Evolutionary conservation across 1,140 invertebrate genomes (phyloP).

Genomic region (Meloidogyne hapla): DNA sequence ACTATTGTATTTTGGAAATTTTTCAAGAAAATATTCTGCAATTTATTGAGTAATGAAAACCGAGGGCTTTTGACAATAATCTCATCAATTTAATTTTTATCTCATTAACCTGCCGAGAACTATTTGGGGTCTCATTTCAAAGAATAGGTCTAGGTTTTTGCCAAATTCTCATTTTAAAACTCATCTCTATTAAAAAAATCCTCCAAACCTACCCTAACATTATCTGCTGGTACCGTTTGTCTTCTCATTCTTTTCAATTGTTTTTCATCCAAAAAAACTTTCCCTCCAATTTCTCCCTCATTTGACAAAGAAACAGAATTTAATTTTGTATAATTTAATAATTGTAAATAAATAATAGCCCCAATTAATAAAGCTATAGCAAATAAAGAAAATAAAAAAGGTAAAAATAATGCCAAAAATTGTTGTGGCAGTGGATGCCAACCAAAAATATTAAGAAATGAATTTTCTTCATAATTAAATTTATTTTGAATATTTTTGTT

Average conservation of each 20-base stretch:
- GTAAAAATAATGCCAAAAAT: background rate
- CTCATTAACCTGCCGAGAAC: too few species aligned
- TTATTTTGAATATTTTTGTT: background rate
- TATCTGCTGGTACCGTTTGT: constrained; percentile 21
- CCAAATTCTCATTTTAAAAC: too few species aligned
- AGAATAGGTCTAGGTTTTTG: too few species aligned
- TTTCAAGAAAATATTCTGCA: too few species aligned
- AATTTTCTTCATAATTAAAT: background rate
- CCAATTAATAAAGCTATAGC: background rate
- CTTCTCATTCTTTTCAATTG: constrained; percentile 16
- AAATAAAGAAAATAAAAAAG: background rate
- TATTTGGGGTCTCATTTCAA: too few species aligned
- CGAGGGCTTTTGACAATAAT: too few species aligned
- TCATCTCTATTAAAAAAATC: too few species aligned
- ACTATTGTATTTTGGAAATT: too few species aligned
- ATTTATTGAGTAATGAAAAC: too few species aligned
- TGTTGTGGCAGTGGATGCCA: background rate
- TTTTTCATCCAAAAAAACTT: background rate
- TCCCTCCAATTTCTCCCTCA: background rate
- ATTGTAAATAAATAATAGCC: background rate
- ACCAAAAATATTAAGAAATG: too few species aligned
- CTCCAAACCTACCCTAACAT: constrained; percentile 17
- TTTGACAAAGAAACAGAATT: background rate
- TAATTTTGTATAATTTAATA: background rate
- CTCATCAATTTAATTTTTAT: too few species aligned